Base-by-base conservation (phyloP, 2,888 invertebrate species). In the Abrostola triplasia region DNA sequence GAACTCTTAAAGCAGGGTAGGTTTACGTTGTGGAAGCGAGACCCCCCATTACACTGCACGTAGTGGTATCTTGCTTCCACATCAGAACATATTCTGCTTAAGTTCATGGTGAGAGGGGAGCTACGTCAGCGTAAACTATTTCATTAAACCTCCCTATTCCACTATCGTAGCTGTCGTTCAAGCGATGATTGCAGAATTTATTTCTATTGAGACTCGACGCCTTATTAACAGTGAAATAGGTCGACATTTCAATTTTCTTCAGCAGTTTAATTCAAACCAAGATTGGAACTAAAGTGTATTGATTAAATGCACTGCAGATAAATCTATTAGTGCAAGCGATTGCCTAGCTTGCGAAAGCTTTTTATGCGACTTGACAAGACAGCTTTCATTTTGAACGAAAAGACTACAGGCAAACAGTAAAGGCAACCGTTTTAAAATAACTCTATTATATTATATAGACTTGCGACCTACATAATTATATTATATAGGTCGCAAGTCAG, bases 301-400 rank as follows among this genome's bases (percentile, higher is more conserved):
- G 44, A 63, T 50, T 73, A n/a, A 65, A 54, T 49, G 35, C 54
- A 41, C 44, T 12, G 12, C 9, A 48, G 47, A 60, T 56, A 44
- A 72, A 47, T 51, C n/a, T 62, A 37, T 51, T 36, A 52, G 10
- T 41, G 5, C 44, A 56, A 37, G 36, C 59, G 54, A 67, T 65
- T 62, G 54, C 37, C 38, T 5, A 51, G 13, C 24, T 47, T 38
- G 44, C 36, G 48, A 37, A 11, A n/a, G 24, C 1, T 24, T 24
- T 24, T 24, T 24, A 2, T 24, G 24, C 24, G 24, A 44, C 13
- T 44, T 13, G 13, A 6, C 40, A 8, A 44, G 13, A n/a, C 0
- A 8, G 6, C 8, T 44, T 8, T 13, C 9, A 12, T 47, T 47
- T 47, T 13, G 13, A 47, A 9, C 9, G 13, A 47, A 13, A 47